These are phyloP conservation scores for Drosophila lacertosa DNA, from an alignment of 1,140 invertebrate genomes.

Conservation along the genomic window DNA sequence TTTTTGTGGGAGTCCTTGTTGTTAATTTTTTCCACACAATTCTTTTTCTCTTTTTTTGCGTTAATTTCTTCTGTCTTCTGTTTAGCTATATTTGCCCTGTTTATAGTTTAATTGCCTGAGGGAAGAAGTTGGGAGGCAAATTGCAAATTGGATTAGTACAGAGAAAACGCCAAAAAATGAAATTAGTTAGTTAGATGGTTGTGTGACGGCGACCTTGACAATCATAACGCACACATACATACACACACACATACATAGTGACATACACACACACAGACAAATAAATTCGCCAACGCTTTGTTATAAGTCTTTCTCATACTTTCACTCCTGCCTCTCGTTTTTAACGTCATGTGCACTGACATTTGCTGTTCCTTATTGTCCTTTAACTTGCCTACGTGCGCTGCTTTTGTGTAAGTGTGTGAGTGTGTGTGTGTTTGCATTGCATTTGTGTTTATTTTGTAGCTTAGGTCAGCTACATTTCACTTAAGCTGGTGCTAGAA, in stretches of 20 bases:
- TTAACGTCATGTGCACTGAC: constrained; percentile 28
- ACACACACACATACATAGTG: constrained; percentile 2
- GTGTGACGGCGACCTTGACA: constrained; percentile 49
- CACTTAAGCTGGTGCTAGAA: constrained; percentile 60
- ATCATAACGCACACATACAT: constrained; percentile 8
- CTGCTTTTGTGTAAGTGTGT: constrained; percentile 5
- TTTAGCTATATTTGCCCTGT: constrained; percentile 26
- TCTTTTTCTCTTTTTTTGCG: constrained; percentile 6
- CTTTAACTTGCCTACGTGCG: constrained; percentile 27
- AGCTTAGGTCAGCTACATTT: constrained; percentile 81
- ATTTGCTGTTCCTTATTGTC: constrained; percentile 39
- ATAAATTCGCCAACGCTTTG: not conserved
- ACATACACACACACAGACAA: constrained; percentile 1
- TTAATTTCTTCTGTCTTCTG: constrained; percentile 5
- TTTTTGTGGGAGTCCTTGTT: constrained; percentile 9
- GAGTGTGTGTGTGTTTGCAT: constrained; percentile 21
- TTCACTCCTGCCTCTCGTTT: not conserved
- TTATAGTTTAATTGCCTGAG: constrained; percentile 62
- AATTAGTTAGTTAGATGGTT: constrained; percentile 42
- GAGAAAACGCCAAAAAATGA: constrained; percentile 31
- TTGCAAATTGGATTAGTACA: constrained; percentile 70
- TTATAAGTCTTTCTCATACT: not conserved
- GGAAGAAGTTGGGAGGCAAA: constrained; percentile 70
- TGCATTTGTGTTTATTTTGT: constrained; percentile 62
- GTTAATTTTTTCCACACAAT: not conserved